A percentile compares a stretch with the other conserved stretches of the same genome.
Evolutionary conservation across 2,797 vertebrate species (phyloP).

Genomic region (Sebastiscus albofasciatus): DNA sequence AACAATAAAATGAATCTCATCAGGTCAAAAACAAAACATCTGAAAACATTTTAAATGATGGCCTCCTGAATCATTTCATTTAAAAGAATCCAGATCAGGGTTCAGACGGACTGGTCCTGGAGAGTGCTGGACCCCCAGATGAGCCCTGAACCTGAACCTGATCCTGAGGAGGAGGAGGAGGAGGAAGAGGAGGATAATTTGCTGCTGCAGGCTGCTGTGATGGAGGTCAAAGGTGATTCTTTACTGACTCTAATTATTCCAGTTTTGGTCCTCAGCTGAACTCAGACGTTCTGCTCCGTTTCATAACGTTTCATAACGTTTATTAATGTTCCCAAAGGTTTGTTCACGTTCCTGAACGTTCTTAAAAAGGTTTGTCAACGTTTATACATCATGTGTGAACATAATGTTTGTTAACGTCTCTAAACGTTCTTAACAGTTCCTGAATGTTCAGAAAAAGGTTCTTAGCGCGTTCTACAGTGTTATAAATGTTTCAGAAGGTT

Average conservation of each 20-base stretch:
- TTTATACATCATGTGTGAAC: no score
- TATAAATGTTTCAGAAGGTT: not conserved
- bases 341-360: not conserved
- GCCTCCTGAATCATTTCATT: not conserved
- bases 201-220: slow-evolving; percentile 7
- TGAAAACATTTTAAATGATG: not conserved
- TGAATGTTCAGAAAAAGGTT: not conserved
- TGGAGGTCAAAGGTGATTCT: slow-evolving; percentile 55
- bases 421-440: not conserved
- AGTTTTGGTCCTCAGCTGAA: not conserved
- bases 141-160: not conserved
- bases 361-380: not conserved
- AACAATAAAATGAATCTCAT: not conserved
- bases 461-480: not conserved
- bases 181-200: not conserved
- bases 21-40: not conserved
- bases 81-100: not conserved
- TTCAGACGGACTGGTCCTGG: not conserved
- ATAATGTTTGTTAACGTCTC: not conserved
- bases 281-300: not conserved
- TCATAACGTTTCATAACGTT: not conserved
- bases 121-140: not conserved
- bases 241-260: not conserved
- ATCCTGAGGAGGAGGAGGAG: not conserved
- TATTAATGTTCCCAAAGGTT: no score